phyloP scores from a whole-genome alignment of 2,113 vertebrate genomes.

The Hippocampus guttulatus region DNA sequence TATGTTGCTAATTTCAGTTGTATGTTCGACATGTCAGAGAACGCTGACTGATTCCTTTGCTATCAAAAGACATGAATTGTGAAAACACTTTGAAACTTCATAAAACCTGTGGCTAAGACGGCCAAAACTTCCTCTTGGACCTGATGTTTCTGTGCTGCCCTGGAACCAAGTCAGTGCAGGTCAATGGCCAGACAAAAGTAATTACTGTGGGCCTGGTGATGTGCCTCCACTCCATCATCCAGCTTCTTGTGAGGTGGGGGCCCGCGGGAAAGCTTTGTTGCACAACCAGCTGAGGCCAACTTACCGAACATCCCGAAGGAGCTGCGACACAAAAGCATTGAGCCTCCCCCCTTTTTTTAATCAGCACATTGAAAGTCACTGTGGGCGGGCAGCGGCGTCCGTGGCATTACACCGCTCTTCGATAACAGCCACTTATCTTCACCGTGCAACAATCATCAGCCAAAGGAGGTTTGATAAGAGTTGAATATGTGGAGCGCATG shows the following conservation, averaged over 20 bases:
- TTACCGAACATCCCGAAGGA: constrained; percentile 32
- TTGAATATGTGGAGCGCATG: constrained; percentile 57
- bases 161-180: constrained; percentile 40
- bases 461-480: constrained; percentile 62
- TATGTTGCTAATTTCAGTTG: neutral
- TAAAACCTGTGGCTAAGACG: neutral
- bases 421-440: constrained; percentile 68
- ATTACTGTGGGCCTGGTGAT: constrained; percentile 46
- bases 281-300: constrained; percentile 30
- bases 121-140: neutral
- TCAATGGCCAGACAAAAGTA: constrained; percentile 51
- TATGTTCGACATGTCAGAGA: neutral
- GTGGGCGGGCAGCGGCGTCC: constrained; percentile 51
- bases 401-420: constrained; percentile 54
- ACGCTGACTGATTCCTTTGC: neutral
- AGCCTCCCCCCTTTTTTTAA: constrained; percentile 35
- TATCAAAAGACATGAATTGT: neutral
- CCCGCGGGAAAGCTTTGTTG: constrained; percentile 27
- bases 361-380: constrained; percentile 60
- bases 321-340: constrained; percentile 43
- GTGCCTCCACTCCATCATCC: constrained; percentile 40
- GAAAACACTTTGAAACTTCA: constrained; percentile 4
- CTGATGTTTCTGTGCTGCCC: constrained; percentile 25
- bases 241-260: constrained; percentile 38
- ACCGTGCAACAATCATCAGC: constrained; percentile 51